Base-by-base conservation (phyloP, 2,888 invertebrate species). In the Drosophila kanekoi region DNA sequence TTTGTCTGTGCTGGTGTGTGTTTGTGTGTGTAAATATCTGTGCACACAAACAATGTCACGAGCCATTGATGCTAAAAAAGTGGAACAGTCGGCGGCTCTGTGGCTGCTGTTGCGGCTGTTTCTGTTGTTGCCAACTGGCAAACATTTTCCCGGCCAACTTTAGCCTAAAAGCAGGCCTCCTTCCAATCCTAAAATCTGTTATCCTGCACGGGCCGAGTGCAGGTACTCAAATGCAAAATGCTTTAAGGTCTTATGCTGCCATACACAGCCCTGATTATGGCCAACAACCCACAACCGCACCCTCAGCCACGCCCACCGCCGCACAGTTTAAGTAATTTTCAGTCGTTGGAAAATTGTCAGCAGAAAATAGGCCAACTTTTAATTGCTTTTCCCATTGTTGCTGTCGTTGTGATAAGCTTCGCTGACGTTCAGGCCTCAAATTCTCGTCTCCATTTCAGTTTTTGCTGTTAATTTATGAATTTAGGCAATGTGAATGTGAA, bases 21-120 rank as follows among this genome's bases (percentile, higher is more conserved):
- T 49, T 5, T 45, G 44, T 65, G 28, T 65, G 14, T 20, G 35
- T 47, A 10, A n/a, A 32, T 57, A 8, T 53, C 18, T 58, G 51
- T 37, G 37, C 57, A 77, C 69, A 81, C 74, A 87, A 89, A 89
- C 87, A 89, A 87, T 89, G 87, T 90, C 88, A 90, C 90, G 88
- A 89, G 89, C 79, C 83, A 81, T 84, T 87, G 82, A 89, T 85
- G 85, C 64, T 74, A 61, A 38, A 81, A 89, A 86, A 89, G 85
- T 86, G 77, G 86, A 85, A 78, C 86, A 86, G 70, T 78, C 72
- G 72, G 68, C 60, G 54, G 61, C 71, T 76, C 62, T 48, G 73
- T 68, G 78, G 67, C 75, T 70, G 72, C 43, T 58, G 58, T n/a
- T 52, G 58, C 41, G 33, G 59, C 20, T 61, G 59, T 58, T 80